Conservation (phyloP, 1,140 invertebrate genomes). For the Dreissena rostriformis region DNA sequence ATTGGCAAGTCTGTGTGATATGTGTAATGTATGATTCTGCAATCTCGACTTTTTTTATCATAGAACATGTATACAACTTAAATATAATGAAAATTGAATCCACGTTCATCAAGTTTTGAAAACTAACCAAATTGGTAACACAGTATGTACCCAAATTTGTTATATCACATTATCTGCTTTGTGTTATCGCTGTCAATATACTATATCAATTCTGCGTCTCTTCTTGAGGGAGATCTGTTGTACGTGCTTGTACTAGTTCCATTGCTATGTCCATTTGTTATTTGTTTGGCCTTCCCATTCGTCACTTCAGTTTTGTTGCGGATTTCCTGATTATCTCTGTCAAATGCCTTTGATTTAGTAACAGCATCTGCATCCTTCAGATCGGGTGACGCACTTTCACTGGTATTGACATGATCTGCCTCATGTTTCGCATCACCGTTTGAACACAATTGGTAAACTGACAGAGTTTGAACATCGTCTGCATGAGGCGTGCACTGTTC, state of each 20-base stretch:
- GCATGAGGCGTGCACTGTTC: not conserved
- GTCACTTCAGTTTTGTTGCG: not conserved
- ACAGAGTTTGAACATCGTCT: conserved; percentile 28
- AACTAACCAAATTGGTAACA: too few species aligned
- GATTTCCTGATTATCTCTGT: not conserved
- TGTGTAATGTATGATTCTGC: too few species aligned
- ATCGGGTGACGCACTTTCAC: not conserved
- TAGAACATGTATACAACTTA: too few species aligned
- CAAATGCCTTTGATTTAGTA: conserved; percentile 39
- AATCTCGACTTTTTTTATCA: too few species aligned
- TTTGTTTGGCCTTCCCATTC: not conserved
- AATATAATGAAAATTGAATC: too few species aligned
- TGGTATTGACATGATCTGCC: too few species aligned
- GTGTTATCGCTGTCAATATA: conserved; percentile 33
- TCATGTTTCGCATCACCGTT: not conserved
- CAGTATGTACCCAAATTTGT: too few species aligned
- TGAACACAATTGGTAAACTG: conserved; percentile 26
- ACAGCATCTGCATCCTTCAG: not conserved
- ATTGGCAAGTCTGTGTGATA: too few species aligned
- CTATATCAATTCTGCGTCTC: conserved; percentile 41
- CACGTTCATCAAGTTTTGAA: too few species aligned
- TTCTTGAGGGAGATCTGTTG: conserved; percentile 29
- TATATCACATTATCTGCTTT: too few species aligned
- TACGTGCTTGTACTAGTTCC: conserved; percentile 9
- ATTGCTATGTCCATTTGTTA: not conserved